Percentiles rank a stretch among this genome's conserved stretches.
Conservation (phyloP, 2,888 invertebrate genomes). For the Bombyx huttoni region DNA sequence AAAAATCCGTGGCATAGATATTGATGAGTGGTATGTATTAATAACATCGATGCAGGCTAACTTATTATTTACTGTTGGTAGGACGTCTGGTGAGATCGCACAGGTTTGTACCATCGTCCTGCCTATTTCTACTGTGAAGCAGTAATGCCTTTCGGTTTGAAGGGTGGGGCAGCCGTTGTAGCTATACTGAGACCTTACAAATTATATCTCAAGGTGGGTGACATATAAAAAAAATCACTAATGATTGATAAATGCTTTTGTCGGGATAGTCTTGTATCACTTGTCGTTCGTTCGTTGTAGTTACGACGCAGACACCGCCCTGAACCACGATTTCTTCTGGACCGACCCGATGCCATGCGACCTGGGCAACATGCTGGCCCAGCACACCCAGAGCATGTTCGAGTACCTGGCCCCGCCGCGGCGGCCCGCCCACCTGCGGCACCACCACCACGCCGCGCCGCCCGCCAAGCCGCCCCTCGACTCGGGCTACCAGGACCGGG, state of each 20-base stretch:
- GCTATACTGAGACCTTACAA: too few species aligned
- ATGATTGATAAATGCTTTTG: not conserved
- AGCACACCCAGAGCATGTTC: slow-evolving; percentile 93
- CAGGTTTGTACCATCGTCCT: too few species aligned
- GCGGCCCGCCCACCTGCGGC: slow-evolving; percentile 80
- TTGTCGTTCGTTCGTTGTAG: slow-evolving; percentile 15
- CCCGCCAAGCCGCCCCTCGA: slow-evolving; percentile 76
- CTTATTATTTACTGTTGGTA: too few species aligned
- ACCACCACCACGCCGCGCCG: slow-evolving; percentile 76
- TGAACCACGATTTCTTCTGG: slow-evolving; percentile 99
- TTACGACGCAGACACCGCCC: slow-evolving; percentile 89
- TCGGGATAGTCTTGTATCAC: not conserved
- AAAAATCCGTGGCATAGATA: too few species aligned
- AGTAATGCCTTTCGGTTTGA: too few species aligned
- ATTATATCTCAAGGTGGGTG: too few species aligned
- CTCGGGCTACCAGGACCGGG: slow-evolving; percentile 88
- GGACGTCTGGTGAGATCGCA: too few species aligned
- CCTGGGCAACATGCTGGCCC: slow-evolving; percentile 91
- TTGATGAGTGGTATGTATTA: too few species aligned
- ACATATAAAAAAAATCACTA: too few species aligned
- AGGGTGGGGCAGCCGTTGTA: too few species aligned
- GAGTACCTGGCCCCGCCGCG: slow-evolving; percentile 83
- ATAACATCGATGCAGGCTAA: too few species aligned
- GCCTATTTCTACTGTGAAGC: too few species aligned
- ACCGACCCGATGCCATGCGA: slow-evolving; percentile 96